Percentiles rank a stretch among this genome's conserved stretches.
Evolutionary conservation across 2,888 invertebrate genomes (phyloP).

Genomic region (Cerceris ruficornis): DNA sequence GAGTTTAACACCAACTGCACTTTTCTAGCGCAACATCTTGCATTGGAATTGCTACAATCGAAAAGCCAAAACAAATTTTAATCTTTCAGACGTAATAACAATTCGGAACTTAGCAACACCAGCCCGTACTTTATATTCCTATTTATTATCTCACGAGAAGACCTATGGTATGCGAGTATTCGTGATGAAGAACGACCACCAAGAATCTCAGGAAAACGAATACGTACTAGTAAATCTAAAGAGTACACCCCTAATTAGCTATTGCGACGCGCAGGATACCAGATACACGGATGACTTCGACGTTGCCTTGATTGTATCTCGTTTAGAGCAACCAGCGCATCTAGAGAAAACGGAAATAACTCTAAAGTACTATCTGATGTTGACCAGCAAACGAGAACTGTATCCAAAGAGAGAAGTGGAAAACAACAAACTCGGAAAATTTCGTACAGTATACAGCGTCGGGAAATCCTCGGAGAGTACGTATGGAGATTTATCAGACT

Average conservation of each 20-base stretch:
- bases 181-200: conserved; percentile 82
- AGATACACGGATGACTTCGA: conserved; percentile 87
- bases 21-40: not conserved
- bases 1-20: not conserved
- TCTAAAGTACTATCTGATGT: conserved; percentile 78
- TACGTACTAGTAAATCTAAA: conserved; percentile 86
- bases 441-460: conserved; percentile 84
- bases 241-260: conserved; percentile 84
- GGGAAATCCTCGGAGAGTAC: conserved; percentile 72
- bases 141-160: conserved; percentile 87
- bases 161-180: conserved; percentile 87
- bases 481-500: conserved; percentile 70
- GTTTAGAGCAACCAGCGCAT: conserved; percentile 81
- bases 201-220: conserved; percentile 82
- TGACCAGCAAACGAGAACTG: conserved; percentile 82
- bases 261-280: conserved; percentile 84
- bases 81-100: conserved; percentile 83
- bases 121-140: conserved; percentile 87
- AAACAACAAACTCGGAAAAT: conserved; percentile 84
- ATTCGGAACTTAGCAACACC: conserved; percentile 85
- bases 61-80: not conserved
- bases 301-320: conserved; percentile 86
- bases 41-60: not conserved
- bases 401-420: conserved; percentile 86
- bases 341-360: conserved; percentile 74